Evolutionary conservation across 2,113 vertebrate genomes (phyloP).

Genomic region (Gasterosteus aculeatus): DNA sequence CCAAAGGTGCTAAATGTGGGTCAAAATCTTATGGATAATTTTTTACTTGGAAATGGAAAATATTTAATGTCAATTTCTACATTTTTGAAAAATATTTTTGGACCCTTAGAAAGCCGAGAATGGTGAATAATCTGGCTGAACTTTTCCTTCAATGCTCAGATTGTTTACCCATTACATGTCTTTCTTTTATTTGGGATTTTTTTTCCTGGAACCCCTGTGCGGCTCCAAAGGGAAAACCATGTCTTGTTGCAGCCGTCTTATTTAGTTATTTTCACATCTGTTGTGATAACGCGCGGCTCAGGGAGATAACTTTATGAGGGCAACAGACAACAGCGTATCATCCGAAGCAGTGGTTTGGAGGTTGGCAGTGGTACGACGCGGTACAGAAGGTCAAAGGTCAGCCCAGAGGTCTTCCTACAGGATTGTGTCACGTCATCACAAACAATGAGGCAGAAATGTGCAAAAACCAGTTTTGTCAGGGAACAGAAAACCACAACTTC

Average conservation of each 20-base stretch:
- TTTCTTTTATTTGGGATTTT: background rate
- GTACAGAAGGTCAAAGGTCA: background rate
- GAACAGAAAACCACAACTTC: background rate
- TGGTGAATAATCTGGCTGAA: too few species aligned
- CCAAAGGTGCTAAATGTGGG: background rate
- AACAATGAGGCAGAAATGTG: background rate
- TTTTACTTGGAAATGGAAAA: background rate
- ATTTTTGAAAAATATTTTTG: background rate
- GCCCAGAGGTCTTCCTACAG: background rate
- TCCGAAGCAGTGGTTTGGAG: conserved; percentile 4
- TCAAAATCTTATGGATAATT: background rate
- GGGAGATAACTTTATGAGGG: conserved; percentile 18
- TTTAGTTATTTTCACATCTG: conserved; percentile 21
- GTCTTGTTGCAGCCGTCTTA: conserved; percentile 11
- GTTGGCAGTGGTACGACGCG: background rate
- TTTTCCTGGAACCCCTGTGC: conserved; percentile 10
- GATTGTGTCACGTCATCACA: background rate
- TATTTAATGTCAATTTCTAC: background rate
- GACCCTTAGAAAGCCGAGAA: too few species aligned
- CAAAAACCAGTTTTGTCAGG: background rate
- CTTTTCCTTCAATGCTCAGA: too few species aligned
- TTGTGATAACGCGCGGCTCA: conserved; percentile 33
- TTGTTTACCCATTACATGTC: background rate
- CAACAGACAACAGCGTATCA: conserved; percentile 3
- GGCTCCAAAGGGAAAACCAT: background rate